These are phyloP conservation scores for Nylanderia fulva DNA, from an alignment of 1,140 invertebrate genomes.

Conservation along the genomic window DNA sequence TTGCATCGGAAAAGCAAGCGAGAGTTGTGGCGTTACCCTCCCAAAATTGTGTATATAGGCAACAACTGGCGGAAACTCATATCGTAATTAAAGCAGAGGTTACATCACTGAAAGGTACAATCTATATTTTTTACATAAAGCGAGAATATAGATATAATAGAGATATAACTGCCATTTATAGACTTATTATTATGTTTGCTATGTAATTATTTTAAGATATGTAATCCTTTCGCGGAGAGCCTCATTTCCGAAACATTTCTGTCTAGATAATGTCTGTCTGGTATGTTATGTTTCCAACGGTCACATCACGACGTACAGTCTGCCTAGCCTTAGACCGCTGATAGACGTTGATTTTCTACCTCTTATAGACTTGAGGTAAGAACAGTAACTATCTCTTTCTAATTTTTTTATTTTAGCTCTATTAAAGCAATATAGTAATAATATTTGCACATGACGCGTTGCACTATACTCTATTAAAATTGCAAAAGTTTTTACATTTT, in stretches of 20 bases:
- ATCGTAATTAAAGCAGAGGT: constrained; percentile 98
- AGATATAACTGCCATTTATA: not conserved
- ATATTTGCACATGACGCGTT: constrained; percentile 66
- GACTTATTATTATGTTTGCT: not conserved
- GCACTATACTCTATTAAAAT: constrained; percentile 67
- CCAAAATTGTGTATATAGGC: constrained; percentile 95
- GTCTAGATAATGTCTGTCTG: constrained; percentile 96
- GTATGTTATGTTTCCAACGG: constrained; percentile 97
- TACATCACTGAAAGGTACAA: constrained; percentile 95
- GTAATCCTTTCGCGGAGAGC: too few species aligned
- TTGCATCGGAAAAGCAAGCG: constrained; percentile 98
- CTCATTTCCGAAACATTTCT: constrained; percentile 36
- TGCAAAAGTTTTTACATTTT: constrained; percentile 47
- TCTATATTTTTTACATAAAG: not conserved
- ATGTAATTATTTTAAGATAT: not conserved
- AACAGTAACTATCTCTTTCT: constrained; percentile 54
- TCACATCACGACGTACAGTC: constrained; percentile 95
- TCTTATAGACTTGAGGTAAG: constrained; percentile 96
- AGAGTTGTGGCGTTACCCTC: constrained; percentile 97
- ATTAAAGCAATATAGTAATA: constrained; percentile 40
- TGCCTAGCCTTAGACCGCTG: constrained; percentile 96
- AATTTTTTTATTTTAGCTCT: constrained; percentile 51
- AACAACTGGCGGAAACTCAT: constrained; percentile 94
- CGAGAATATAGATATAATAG: too few species aligned
- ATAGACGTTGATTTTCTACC: constrained; percentile 97